phyloP scores from a whole-genome alignment of 2,797 vertebrate genomes.

The Telmatherina bonti region DNA sequence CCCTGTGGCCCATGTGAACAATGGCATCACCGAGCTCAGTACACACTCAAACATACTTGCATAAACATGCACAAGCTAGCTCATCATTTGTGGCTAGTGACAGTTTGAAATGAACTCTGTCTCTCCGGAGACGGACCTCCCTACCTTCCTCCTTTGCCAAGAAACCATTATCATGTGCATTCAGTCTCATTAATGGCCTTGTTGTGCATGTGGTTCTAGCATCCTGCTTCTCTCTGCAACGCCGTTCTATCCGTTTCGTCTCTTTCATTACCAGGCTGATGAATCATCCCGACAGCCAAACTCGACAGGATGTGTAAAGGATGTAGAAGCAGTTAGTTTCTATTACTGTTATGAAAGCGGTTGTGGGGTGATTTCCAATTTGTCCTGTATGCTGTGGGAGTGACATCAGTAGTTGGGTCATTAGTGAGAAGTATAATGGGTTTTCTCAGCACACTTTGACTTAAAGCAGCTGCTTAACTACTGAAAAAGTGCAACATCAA shows the following conservation, averaged over 20 bases:
- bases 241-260: conserved; percentile 6
- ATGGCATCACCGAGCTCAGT: conserved; percentile 16
- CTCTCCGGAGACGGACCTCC: conserved; percentile 34
- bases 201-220: conserved; percentile 45
- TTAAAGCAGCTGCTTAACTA: conserved; percentile 38
- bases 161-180: conserved; percentile 70
- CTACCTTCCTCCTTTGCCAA: conserved; percentile 56
- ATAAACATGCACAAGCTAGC: conserved; percentile 14
- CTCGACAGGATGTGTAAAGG: conserved; percentile 32
- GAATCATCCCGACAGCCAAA: conserved; percentile 37
- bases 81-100: conserved; percentile 33
- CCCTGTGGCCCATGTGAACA: conserved; percentile 44
- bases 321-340: conserved; percentile 28
- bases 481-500: conserved; percentile 29
- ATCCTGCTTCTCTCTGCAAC: not conserved
- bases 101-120: conserved; percentile 36
- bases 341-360: conserved; percentile 32
- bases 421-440: conserved; percentile 26
- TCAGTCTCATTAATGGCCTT: conserved; percentile 65
- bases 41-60: conserved; percentile 5
- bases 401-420: conserved; percentile 29
- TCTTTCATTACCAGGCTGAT: conserved; percentile 19
- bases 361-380: conserved; percentile 36
- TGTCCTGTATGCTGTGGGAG: conserved; percentile 28
- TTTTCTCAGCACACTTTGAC: conserved; percentile 39